Evolutionary conservation across 2,113 vertebrate species (phyloP).

Genomic region (Notothenia rossii): DNA sequence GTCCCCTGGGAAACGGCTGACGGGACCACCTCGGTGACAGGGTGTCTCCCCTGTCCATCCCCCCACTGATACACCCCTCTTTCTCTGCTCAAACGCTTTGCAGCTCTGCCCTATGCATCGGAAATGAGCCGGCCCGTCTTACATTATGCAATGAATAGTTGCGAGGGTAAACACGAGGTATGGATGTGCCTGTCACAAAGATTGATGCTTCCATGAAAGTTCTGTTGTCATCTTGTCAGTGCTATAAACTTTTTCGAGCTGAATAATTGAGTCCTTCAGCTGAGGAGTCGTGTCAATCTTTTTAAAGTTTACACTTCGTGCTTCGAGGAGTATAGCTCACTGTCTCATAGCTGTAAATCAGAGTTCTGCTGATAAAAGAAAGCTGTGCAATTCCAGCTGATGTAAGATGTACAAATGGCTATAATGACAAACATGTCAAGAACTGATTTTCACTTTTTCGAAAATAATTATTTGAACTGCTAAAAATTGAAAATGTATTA

Average conservation of each 20-base stretch:
- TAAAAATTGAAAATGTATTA: too few species aligned
- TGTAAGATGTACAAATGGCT: not conserved
- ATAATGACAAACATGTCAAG: not conserved
- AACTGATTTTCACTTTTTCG: too few species aligned
- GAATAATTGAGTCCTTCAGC: conserved; percentile 67
- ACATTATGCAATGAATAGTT: conserved; percentile 49
- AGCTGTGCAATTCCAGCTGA: conserved; percentile 8
- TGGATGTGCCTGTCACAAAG: conserved; percentile 53
- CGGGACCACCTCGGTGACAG: conserved; percentile 71
- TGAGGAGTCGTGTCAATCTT: conserved; percentile 47
- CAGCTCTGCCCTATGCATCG: conserved; percentile 52
- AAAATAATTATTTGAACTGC: too few species aligned
- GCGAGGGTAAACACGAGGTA: conserved; percentile 51
- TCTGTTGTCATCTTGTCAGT: conserved; percentile 60
- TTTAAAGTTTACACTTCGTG: conserved; percentile 31
- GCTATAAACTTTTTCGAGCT: conserved; percentile 54
- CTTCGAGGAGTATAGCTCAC: conserved; percentile 35
- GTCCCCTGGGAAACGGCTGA: conserved; percentile 57
- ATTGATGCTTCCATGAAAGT: conserved; percentile 66
- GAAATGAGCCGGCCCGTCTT: conserved; percentile 56
- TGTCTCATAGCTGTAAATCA: conserved; percentile 38
- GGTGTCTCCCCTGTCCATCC: conserved; percentile 70
- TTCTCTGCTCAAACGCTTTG: conserved; percentile 37
- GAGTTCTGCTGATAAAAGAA: conserved; percentile 5
- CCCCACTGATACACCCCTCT: conserved; percentile 46